Evolutionary conservation across 2,888 invertebrate genomes (phyloP).

Genomic region (Caenorhabditis sinica): DNA sequence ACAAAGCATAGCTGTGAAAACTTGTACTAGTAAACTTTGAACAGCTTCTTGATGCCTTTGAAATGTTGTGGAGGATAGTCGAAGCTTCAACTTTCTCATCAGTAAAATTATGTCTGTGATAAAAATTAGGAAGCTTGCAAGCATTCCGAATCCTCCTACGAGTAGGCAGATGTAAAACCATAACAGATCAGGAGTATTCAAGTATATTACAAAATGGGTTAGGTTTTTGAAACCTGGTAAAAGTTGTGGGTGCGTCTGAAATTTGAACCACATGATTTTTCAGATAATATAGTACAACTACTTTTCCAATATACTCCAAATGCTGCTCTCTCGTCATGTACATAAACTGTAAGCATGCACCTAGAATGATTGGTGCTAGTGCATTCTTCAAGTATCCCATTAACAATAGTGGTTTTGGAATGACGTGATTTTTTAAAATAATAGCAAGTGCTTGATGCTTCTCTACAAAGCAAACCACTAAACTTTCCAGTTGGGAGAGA

Average conservation of each 20-base stretch:
- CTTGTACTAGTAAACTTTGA: conserved; percentile 5
- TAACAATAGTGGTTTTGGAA: background rate
- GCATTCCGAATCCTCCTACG: background rate
- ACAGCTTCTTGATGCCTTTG: conserved; percentile 1
- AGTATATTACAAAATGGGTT: background rate
- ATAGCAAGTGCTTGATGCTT: background rate
- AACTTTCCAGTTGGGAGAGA: background rate
- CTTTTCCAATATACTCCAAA: background rate
- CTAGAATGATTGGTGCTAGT: background rate
- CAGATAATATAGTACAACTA: background rate
- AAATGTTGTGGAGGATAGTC: background rate
- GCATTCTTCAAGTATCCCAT: background rate
- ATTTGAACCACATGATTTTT: background rate
- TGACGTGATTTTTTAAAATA: background rate
- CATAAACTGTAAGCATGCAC: background rate
- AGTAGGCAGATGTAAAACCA: conserved; percentile 3
- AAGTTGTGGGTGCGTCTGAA: background rate
- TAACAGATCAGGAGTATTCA: background rate
- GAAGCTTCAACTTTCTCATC: background rate
- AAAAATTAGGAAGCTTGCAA: background rate
- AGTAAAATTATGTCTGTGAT: background rate
- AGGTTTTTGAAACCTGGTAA: background rate
- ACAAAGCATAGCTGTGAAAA: background rate
- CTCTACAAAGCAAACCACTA: background rate
- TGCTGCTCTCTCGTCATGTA: background rate